Conservation (phyloP, 1,140 invertebrate genomes). For the Saccostrea cuccullata region DNA sequence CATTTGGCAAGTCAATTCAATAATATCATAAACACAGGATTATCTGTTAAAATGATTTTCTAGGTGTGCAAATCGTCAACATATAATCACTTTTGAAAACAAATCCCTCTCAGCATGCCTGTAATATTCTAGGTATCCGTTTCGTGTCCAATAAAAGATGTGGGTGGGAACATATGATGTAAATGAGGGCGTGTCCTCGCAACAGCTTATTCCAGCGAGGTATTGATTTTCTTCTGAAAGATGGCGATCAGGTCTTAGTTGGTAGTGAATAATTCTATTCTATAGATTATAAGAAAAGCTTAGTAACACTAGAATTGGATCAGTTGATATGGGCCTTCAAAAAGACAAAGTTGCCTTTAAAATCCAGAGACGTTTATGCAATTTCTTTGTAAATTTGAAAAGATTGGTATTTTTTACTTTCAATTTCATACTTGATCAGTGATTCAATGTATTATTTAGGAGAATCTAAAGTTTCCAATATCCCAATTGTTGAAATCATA, state of each 20-base stretch:
- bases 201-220: neutral
- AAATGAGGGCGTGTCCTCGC: neutral
- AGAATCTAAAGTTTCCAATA: neutral
- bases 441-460: neutral
- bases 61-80: conserved; percentile 35
- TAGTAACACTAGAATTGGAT: neutral
- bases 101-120: conserved; percentile 18
- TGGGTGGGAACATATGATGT: neutral
- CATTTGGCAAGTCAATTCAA: neutral
- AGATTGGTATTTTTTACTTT: neutral
- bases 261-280: neutral
- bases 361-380: neutral
- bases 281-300: neutral
- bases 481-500: neutral
- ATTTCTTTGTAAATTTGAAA: neutral
- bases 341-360: no score
- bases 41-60: conserved; percentile 25
- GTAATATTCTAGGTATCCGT: conserved; percentile 9
- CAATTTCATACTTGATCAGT: neutral
- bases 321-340: no score
- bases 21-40: neutral
- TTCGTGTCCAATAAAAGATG: conserved; percentile 8
- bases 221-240: conserved; percentile 12
- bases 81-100: conserved; percentile 36
- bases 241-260: conserved; percentile 18